These are phyloP conservation scores for Anadara kagoshimensis DNA, from an alignment of 1,140 invertebrate species.

Conservation along the genomic window DNA sequence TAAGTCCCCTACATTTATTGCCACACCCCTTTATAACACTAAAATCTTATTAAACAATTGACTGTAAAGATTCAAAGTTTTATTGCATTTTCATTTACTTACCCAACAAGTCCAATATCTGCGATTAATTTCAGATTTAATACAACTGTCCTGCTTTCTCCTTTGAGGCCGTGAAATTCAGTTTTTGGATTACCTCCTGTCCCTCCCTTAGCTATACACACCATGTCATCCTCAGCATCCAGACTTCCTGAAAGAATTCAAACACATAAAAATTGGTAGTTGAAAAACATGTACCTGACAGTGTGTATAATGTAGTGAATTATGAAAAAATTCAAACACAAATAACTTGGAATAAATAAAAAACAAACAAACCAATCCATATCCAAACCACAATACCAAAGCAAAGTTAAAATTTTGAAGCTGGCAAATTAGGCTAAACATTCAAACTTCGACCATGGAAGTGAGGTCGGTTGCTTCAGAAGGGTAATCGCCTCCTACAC, in stretches of 20 bases:
- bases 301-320: slow-evolving; percentile 79
- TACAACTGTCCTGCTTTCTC: slow-evolving; percentile 79
- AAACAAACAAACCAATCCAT: too few relatives aligned
- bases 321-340: slow-evolving; percentile 9
- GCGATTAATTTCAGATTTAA: slow-evolving; percentile 95
- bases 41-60: background rate
- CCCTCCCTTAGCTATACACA: slow-evolving; percentile 95
- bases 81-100: slow-evolving; percentile 7
- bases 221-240: slow-evolving; percentile 82
- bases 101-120: slow-evolving; percentile 88
- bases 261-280: slow-evolving; percentile 30
- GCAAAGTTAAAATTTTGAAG: too few relatives aligned
- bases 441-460: too few relatives aligned
- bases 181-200: slow-evolving; percentile 94
- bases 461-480: too few relatives aligned
- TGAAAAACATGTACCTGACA: slow-evolving; percentile 86
- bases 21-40: too few relatives aligned
- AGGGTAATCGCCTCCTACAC: too few relatives aligned
- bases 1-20: too few relatives aligned
- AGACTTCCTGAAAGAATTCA: slow-evolving; percentile 80
- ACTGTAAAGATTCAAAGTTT: background rate
- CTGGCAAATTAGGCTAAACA: too few relatives aligned
- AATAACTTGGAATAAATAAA: too few relatives aligned
- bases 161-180: slow-evolving; percentile 87
- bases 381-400: too few relatives aligned